Base-by-base conservation (phyloP, 2,113 vertebrate genomes). In the Clarias gariepinus region DNA sequence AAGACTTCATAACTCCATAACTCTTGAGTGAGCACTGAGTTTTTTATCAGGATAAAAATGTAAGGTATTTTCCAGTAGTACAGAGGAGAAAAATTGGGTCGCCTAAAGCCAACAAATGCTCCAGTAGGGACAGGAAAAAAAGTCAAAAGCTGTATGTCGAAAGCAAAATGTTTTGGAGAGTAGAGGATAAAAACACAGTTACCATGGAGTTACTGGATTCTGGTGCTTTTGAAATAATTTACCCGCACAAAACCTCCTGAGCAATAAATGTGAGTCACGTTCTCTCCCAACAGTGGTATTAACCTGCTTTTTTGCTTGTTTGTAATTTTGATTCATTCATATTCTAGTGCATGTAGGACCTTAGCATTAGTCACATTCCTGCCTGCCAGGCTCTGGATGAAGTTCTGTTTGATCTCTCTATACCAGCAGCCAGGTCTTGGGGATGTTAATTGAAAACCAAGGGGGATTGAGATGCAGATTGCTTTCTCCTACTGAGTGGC, bases 391-490 rank as follows among this genome's bases (percentile, higher is more conserved):
- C 82, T 80, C 83, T 88, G 66, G 80, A 30, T 12, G 28, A 81
- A 69, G 76, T 53, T 57, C 86, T 80, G 89, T 93, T 92, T 91
- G 90, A 91, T 93, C 90, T 88, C 78, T 81, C 86, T 84, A 60
- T 86, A 88, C 84, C 63, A 77, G 88, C 66, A 79, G 81, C 81
- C 87, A 87, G 71, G 86, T 91, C 89, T 91, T 66, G 25, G 79
- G 58, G 79, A 76, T 66, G 88, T 88, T 92, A 91, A 92, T 91
- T 91, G 90, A 91, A 92, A 92, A 89, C 78, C 86, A 63, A 84
- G 89, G 86, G 89, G 89, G 88, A 90, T 89, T 87, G 85, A 79
- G 82, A 86, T 89, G 61, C 63, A 77, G 86, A 87, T 83, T 91
- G 86, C 84, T 84, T 88, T 85, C 84, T 87, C 86, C 85, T 79